Evolutionary conservation across 2,888 invertebrate species (phyloP).

Genomic region (Physocephala rufipes): DNA sequence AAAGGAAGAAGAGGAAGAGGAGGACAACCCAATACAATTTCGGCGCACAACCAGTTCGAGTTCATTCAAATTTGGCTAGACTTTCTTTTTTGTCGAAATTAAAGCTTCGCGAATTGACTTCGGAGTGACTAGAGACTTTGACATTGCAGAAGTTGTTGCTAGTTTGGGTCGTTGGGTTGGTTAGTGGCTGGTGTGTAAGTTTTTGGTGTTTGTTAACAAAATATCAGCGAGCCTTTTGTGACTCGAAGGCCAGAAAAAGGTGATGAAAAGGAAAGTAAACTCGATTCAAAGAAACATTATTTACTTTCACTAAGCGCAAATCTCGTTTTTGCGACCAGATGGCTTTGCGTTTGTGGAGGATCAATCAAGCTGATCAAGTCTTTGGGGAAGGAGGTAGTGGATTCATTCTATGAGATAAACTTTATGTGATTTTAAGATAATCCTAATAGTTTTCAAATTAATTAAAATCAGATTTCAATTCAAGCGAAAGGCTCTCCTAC

Average conservation of each 20-base stretch:
- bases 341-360: too few species aligned
- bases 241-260: conserved; percentile 1
- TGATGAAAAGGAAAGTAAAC: conserved; percentile 33
- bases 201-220: not conserved
- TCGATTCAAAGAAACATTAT: conserved; percentile 23
- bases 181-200: not conserved
- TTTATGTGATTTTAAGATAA: too few species aligned
- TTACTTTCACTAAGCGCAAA: conserved; percentile 31
- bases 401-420: too few species aligned
- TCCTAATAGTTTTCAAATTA: too few species aligned
- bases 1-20: too few species aligned
- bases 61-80: conserved; percentile 12
- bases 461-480: too few species aligned
- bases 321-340: not conserved
- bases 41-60: conserved; percentile 22
- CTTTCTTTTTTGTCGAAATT: conserved; percentile 23
- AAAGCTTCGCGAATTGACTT: not conserved
- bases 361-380: too few species aligned
- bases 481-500: too few species aligned
- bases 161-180: not conserved
- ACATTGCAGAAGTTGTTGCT: conserved; percentile 23
- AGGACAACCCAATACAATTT: too few species aligned
- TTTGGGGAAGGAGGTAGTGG: too few species aligned
- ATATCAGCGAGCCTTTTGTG: not conserved
- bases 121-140: conserved; percentile 10